phyloP scores from a whole-genome alignment of 2,888 invertebrate genomes.

The Sussaba pulchella region DNA sequence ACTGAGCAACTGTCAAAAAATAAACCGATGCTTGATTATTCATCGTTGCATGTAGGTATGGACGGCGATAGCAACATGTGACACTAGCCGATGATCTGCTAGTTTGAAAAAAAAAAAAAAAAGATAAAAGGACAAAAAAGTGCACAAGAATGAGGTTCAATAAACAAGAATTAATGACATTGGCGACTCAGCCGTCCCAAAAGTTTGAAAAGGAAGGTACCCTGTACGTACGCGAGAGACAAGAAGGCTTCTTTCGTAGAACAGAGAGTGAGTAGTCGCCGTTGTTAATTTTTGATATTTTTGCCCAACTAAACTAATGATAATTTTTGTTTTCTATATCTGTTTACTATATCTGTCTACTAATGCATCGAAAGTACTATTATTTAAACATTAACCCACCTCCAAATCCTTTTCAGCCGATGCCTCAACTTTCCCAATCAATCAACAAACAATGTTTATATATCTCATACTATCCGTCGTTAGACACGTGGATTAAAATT shows the following conservation, averaged over 20 bases:
- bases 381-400: constrained; percentile 12
- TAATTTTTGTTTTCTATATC: constrained; percentile 9
- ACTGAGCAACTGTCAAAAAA: too few relatives aligned
- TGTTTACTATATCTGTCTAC: background rate
- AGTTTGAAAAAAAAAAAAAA: background rate
- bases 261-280: constrained; percentile 91
- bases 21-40: too few relatives aligned
- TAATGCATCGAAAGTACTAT: constrained; percentile 12
- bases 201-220: constrained; percentile 97
- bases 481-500: constrained; percentile 2
- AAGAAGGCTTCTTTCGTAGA: constrained; percentile 96
- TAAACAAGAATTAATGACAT: constrained; percentile 93
- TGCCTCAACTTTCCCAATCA: background rate
- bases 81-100: background rate
- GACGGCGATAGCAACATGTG: background rate
- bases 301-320: constrained; percentile 5
- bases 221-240: constrained; percentile 93
- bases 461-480: background rate
- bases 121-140: background rate
- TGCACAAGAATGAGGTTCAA: constrained; percentile 92
- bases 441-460: background rate
- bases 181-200: constrained; percentile 94
- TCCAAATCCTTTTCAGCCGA: background rate
- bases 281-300: constrained; percentile 55
- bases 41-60: too few relatives aligned